phyloP scores from a whole-genome alignment of 2,113 vertebrate species.

The Syrrhaptes paradoxus region DNA sequence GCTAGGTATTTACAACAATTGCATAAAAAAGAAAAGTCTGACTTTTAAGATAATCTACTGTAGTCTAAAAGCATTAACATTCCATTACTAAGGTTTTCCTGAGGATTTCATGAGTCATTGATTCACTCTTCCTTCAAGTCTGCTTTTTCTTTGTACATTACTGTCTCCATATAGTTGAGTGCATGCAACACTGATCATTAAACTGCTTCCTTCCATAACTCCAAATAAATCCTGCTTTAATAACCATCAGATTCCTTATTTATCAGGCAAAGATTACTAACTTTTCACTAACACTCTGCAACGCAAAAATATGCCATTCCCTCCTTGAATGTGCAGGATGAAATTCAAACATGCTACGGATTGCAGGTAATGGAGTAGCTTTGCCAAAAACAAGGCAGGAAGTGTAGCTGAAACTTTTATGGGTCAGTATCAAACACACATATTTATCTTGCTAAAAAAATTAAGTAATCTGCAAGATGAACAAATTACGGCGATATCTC shows the following conservation, averaged over 20 bases:
- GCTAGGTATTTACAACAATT: constrained; percentile 79
- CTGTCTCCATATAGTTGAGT: constrained; percentile 52
- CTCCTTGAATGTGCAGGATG: background rate
- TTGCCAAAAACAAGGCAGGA: constrained; percentile 37
- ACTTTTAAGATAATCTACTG: constrained; percentile 90
- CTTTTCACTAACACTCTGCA: background rate
- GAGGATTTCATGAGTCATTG: constrained; percentile 82
- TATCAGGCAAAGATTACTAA: constrained; percentile 32
- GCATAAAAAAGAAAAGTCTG: constrained; percentile 79
- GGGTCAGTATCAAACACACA: background rate
- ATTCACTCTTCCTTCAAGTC: constrained; percentile 76
- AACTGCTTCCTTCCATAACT: constrained; percentile 72
- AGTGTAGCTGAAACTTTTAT: constrained; percentile 56
- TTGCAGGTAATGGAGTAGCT: constrained; percentile 43
- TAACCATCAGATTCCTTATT: constrained; percentile 52
- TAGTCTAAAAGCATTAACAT: constrained; percentile 89
- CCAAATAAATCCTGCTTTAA: constrained; percentile 45
- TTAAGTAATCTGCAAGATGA: constrained; percentile 27
- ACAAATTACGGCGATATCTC: background rate
- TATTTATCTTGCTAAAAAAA: constrained; percentile 16
- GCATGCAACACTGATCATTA: constrained; percentile 59
- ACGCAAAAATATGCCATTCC: background rate
- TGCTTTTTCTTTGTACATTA: constrained; percentile 67
- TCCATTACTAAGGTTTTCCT: constrained; percentile 83
- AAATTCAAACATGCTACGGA: constrained; percentile 1